Evolutionary conservation across 2,113 vertebrate species (phyloP).

Genomic region (Machaerirhynchus nigripectus): DNA sequence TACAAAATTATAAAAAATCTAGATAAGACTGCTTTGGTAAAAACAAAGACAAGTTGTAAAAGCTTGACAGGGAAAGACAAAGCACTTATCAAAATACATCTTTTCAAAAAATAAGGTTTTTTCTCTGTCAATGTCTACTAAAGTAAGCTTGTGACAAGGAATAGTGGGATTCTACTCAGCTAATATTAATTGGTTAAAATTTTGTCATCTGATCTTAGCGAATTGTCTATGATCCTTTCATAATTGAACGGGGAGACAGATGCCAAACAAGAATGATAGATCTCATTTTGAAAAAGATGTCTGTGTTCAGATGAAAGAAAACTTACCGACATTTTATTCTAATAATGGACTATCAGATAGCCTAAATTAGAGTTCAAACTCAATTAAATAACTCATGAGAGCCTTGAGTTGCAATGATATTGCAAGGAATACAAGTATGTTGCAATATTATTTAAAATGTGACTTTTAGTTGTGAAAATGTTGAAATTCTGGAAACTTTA

Average conservation of each 20-base stretch:
- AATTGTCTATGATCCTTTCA: not conserved
- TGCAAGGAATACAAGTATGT: not conserved
- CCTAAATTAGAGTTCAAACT: not conserved
- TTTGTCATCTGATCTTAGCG: not conserved
- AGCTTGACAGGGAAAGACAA: not conserved
- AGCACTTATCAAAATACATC: not conserved
- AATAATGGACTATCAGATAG: not conserved
- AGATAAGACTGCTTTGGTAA: not conserved
- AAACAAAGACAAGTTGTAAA: not conserved
- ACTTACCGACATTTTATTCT: not conserved
- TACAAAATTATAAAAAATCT: not conserved
- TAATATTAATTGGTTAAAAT: not conserved
- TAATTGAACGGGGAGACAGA: not conserved
- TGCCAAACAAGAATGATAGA: not conserved
- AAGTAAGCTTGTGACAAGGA: not conserved
- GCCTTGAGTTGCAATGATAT: not conserved
- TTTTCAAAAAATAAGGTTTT: accelerated
- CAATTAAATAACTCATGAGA: not conserved
- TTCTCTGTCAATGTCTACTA: not conserved
- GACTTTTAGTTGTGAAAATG: not conserved
- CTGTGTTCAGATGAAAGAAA: not conserved
- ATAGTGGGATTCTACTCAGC: not conserved
- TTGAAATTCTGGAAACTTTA: not conserved
- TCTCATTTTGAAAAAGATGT: not conserved
- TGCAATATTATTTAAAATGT: not conserved